Evolutionary conservation across 2,113 vertebrate genomes (phyloP), one percentile per base, ranked within the genome.

Genomic region (Menidia beryllina): DNA sequence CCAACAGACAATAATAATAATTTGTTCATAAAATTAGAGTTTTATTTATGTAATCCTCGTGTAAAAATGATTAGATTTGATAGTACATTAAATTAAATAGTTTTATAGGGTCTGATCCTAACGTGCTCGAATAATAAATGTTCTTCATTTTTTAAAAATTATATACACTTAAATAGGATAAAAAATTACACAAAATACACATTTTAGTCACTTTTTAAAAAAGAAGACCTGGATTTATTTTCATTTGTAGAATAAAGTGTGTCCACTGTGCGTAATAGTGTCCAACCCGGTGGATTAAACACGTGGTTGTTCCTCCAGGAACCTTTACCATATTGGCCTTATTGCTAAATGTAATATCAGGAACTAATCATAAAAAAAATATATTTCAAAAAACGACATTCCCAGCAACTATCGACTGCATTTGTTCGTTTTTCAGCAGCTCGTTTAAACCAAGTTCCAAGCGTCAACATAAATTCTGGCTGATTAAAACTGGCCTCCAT

Each of bases 201-300:
- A 50, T 49, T 63, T 63, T 24, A 24, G 27, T 50, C 17, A 36
- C 10, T 63, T 20, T 36, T 14, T 50, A 48, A 41, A 50, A 50
- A 50, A 4, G 17, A 63, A 49, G 10, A 23, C 20, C 9, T 17
- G 24, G 24, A 48, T 11, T 2, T 52, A 2, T 27, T 14, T 34
- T n/a, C 21, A 3, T 21, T 4, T 64, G 48, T 51, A 10, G n/a
- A n/a, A n/a, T n/a, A n/a, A n/a, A 24, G 17, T 52, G 8, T 52
- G n/a, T 52, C 17, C 41, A 45, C 41, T n/a, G 30, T 34, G 41
- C 41, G 17, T 45, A 45, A 3, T 19, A 15, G 15, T 5, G 19
- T 25, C 25, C 23, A 25, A 25, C 12, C 49, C 15, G 49, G 49
- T 26, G 41, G 14, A 51, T 27, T 52, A 51, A 34, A 38, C 30